These are phyloP conservation scores for Dendropsophus ebraccatus DNA, from an alignment of 2,113 vertebrate species.

Conservation along the genomic window DNA sequence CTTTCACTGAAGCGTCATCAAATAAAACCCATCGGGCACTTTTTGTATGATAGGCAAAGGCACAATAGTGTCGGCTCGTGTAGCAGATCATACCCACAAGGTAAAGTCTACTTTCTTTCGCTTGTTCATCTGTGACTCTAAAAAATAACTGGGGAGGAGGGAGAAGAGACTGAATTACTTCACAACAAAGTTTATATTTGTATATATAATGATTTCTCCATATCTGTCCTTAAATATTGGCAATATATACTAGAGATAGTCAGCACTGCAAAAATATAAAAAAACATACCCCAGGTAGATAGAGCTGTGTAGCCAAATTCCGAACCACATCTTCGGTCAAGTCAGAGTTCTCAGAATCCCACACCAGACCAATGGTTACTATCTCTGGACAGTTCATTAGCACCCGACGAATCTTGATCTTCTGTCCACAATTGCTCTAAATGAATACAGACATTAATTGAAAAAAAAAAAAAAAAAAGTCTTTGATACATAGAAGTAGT, in stretches of 20 bases:
- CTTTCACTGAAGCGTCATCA: slow-evolving; percentile 97
- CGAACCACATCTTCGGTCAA: slow-evolving; percentile 89
- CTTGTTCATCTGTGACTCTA: slow-evolving; percentile 92
- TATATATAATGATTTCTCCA: background rate
- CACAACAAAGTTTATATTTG: background rate
- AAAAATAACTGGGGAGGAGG: slow-evolving; percentile 85
- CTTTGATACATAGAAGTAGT: no score
- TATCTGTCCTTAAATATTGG: no score
- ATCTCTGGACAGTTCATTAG: slow-evolving; percentile 98
- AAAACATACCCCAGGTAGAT: slow-evolving; percentile 84
- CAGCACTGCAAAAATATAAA: background rate
- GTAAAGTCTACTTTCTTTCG: slow-evolving; percentile 87
- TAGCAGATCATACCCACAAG: slow-evolving; percentile 98
- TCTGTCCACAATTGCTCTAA: slow-evolving; percentile 95
- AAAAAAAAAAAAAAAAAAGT: background rate
- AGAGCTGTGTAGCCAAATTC: slow-evolving; percentile 84
- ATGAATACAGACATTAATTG: slow-evolving; percentile 29
- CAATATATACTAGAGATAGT: background rate
- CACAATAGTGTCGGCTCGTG: slow-evolving; percentile 92
- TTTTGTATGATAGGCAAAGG: slow-evolving; percentile 95
- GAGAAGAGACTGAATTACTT: background rate
- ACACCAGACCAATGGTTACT: slow-evolving; percentile 93
- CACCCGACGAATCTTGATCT: slow-evolving; percentile 91
- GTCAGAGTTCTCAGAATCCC: slow-evolving; percentile 95
- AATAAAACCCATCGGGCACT: slow-evolving; percentile 96